Evolutionary conservation across 2,113 vertebrate genomes (phyloP).

Genomic region (Crypturellus undulatus): DNA sequence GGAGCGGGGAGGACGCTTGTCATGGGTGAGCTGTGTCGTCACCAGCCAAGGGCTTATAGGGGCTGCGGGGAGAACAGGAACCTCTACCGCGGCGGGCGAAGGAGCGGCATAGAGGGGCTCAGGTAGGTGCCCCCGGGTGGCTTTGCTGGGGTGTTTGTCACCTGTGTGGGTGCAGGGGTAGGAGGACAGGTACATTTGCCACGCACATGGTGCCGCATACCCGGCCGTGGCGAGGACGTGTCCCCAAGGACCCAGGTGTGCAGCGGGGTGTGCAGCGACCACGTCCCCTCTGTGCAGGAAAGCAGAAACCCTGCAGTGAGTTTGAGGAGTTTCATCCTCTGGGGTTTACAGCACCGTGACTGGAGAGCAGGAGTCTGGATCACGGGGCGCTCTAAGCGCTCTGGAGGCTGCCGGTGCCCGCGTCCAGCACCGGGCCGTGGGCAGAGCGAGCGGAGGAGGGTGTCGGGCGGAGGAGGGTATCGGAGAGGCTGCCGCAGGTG

Average conservation of each 20-base stretch:
- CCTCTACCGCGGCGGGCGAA: not conserved
- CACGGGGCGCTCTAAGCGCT: accelerated
- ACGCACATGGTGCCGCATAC: too few relatives aligned
- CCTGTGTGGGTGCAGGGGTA: not conserved
- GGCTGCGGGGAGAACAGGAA: not conserved
- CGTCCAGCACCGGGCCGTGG: not conserved
- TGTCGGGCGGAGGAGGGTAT: not conserved
- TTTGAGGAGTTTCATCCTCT: not conserved
- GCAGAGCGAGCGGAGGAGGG: not conserved
- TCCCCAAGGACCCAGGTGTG: not conserved
- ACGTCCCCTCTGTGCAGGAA: not conserved
- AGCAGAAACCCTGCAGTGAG: not conserved
- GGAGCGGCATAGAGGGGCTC: not conserved
- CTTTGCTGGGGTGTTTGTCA: not conserved
- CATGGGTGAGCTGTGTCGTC: not conserved
- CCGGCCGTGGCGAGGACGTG: too few relatives aligned
- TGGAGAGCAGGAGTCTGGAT: not conserved
- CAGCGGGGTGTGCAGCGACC: too few relatives aligned
- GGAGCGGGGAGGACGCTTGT: not conserved
- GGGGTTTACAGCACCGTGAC: not conserved
- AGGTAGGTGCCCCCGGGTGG: not conserved
- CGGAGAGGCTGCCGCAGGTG: not conserved
- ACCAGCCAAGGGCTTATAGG: not conserved
- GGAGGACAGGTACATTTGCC: not conserved
- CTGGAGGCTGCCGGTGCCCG: not conserved